Evolutionary conservation across 2,113 vertebrate genomes (phyloP).

Genomic region (Xenopus borealis): DNA sequence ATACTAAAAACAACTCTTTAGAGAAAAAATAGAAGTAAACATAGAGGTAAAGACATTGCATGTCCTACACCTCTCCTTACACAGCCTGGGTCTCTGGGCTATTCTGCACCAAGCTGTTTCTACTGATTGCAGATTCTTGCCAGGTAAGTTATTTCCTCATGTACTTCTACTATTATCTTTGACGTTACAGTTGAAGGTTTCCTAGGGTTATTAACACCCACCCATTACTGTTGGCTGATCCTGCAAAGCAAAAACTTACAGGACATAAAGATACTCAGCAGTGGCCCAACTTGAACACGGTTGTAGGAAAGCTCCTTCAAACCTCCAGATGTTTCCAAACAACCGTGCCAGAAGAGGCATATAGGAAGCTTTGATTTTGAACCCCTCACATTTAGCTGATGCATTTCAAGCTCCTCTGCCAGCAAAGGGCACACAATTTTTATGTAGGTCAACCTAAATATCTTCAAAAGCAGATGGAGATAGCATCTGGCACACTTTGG

Average conservation of each 20-base stretch:
- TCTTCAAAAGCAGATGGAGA: too few relatives aligned
- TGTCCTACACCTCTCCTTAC: conserved; percentile 60
- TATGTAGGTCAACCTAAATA: too few relatives aligned
- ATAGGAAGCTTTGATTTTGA: neutral
- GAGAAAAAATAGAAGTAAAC: conserved; percentile 81
- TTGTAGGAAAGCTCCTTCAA: too few relatives aligned
- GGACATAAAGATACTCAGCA: neutral
- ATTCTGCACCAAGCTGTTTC: conserved; percentile 64
- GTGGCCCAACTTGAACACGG: neutral
- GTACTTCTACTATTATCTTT: conserved; percentile 69
- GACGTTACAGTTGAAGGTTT: conserved; percentile 75
- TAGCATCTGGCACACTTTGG: too few relatives aligned
- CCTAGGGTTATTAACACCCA: conserved; percentile 66
- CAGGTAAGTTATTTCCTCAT: conserved; percentile 31
- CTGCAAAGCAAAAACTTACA: conserved; percentile 14
- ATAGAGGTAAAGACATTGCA: conserved; percentile 69
- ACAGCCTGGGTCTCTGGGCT: conserved; percentile 66
- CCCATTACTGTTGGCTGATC: neutral
- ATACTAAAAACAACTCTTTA: conserved; percentile 81
- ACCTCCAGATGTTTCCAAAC: too few relatives aligned
- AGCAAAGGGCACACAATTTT: conserved; percentile 63
- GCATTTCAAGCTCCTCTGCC: neutral
- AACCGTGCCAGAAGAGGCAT: too few relatives aligned
- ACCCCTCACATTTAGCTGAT: neutral
- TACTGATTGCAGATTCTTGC: neutral